These are phyloP conservation scores for Chionoecetes opilio DNA, from an alignment of 1,140 invertebrate species.

Conservation along the genomic window DNA sequence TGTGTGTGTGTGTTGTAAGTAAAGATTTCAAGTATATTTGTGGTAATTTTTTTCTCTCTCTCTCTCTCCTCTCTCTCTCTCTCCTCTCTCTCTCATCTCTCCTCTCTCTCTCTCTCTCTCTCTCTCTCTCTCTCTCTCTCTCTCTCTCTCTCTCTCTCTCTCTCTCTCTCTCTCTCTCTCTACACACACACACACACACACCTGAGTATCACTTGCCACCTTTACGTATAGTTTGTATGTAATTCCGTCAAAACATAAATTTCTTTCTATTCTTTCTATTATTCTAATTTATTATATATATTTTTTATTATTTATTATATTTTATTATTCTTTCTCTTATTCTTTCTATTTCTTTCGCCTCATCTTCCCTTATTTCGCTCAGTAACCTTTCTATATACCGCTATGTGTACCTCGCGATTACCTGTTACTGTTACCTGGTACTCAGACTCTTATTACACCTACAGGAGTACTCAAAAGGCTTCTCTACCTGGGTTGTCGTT, in stretches of 20 bases:
- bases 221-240: not conserved
- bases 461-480: not conserved
- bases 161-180: constrained; percentile 27
- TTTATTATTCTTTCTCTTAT: too few relatives aligned
- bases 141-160: constrained; percentile 27
- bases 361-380: not conserved
- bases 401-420: not conserved
- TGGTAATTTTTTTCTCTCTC: not conserved
- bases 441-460: not conserved
- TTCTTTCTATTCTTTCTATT: too few relatives aligned
- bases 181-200: not conserved
- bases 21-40: not conserved
- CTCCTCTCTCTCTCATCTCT: not conserved
- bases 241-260: not conserved
- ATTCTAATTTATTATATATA: too few relatives aligned
- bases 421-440: not conserved
- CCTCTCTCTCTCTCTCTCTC: not conserved
- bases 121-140: constrained; percentile 27
- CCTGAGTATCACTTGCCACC: not conserved
- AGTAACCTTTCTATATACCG: not conserved
- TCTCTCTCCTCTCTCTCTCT: not conserved
- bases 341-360: not conserved
- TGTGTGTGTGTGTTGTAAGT: not conserved
- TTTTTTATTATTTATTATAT: too few relatives aligned
- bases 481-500: not conserved